These are phyloP conservation scores for Macrotrachela quadricornifera DNA, from an alignment of 1,140 invertebrate genomes.

Conservation along the genomic window DNA sequence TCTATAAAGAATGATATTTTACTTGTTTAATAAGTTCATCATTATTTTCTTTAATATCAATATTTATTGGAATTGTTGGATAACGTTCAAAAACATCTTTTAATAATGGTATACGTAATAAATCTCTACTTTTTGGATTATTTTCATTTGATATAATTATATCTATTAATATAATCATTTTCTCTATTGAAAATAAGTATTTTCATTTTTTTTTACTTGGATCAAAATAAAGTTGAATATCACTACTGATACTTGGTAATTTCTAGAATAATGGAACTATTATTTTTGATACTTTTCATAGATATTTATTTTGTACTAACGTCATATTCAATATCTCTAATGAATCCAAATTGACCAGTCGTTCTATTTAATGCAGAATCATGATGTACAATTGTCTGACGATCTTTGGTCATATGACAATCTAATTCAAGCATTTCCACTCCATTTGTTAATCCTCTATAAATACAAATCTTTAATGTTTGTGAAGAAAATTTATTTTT, in stretches of 20 bases:
- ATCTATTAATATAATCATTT: not conserved
- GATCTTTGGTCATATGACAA: slow-evolving; percentile 46
- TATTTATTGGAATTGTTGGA: slow-evolving; percentile 45
- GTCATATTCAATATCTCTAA: slow-evolving; percentile 41
- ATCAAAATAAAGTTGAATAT: slow-evolving; percentile 15
- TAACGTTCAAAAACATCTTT: slow-evolving; percentile 44
- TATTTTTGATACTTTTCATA: no score
- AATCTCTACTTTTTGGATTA: no score
- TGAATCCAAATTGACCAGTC: slow-evolving; percentile 37
- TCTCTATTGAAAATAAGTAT: not conserved
- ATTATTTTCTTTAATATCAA: slow-evolving; percentile 48
- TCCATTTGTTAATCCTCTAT: slow-evolving; percentile 40
- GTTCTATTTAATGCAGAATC: slow-evolving; percentile 40
- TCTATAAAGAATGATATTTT: not conserved
- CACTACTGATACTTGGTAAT: slow-evolving; percentile 14
- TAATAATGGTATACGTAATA: slow-evolving; percentile 36
- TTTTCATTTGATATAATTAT: no score
- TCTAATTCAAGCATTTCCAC: slow-evolving; percentile 54
- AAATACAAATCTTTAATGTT: no score
- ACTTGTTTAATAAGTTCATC: slow-evolving; percentile 41
- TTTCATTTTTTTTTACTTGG: slow-evolving; percentile 12
- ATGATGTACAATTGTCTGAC: slow-evolving; percentile 46
- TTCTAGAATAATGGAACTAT: slow-evolving; percentile 14
- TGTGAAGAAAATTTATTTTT: not conserved
- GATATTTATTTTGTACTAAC: slow-evolving; percentile 14